Percentiles rank a stretch among this genome's conserved stretches.
phyloP scores from a whole-genome alignment of 2,797 vertebrate species.

The Helarctos malayanus region DNA sequence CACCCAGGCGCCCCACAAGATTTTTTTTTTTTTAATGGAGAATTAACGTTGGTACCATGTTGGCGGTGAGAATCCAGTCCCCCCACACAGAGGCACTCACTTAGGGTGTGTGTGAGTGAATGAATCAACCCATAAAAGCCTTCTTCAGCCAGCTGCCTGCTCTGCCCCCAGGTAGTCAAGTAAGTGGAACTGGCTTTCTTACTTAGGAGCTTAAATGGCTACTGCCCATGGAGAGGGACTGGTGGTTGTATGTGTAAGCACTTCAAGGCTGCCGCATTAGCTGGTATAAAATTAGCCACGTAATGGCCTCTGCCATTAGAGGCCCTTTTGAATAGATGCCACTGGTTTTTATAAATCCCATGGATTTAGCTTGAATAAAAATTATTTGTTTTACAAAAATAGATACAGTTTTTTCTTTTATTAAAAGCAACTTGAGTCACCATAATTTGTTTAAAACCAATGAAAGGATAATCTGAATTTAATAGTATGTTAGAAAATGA shows the following conservation, averaged over 20 bases:
- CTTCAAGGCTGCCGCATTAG: slow-evolving; percentile 53
- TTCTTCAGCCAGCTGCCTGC: slow-evolving; percentile 29
- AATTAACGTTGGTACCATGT: slow-evolving; percentile 8
- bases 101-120: slow-evolving; percentile 43
- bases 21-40: neutral
- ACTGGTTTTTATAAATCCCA: slow-evolving; percentile 75
- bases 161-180: slow-evolving; percentile 54
- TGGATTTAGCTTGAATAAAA: slow-evolving; percentile 79
- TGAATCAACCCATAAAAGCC: slow-evolving; percentile 69
- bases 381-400: slow-evolving; percentile 72
- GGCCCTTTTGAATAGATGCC: slow-evolving; percentile 67
- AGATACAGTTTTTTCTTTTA: slow-evolving; percentile 61
- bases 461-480: slow-evolving; percentile 79
- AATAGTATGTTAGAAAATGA: slow-evolving; percentile 68
- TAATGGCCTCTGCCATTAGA: slow-evolving; percentile 63
- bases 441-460: slow-evolving; percentile 72
- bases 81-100: neutral
- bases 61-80: slow-evolving; percentile 60
- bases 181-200: slow-evolving; percentile 66
- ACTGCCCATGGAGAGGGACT: slow-evolving; percentile 52
- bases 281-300: slow-evolving; percentile 28
- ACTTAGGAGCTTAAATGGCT: slow-evolving; percentile 67
- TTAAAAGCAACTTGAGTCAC: slow-evolving; percentile 70
- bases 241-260: slow-evolving; percentile 39
- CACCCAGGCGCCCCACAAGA: too few species aligned